Evolutionary conservation across 2,888 invertebrate species (phyloP).

Genomic region (Ditula angustiorana): DNA sequence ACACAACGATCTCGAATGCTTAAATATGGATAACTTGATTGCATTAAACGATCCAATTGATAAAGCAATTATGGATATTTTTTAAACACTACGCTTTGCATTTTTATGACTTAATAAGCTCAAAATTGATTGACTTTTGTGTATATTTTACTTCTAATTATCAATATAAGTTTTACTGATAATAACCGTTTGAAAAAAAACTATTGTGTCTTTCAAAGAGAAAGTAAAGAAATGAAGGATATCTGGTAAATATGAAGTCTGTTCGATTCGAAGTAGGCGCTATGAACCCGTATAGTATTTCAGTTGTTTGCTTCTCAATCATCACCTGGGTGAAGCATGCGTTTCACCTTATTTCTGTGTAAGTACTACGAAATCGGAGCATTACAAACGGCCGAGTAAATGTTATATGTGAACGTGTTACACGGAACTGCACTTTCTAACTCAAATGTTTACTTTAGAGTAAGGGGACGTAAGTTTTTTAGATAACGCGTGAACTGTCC

Average conservation of each 20-base stretch:
- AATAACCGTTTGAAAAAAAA: background rate
- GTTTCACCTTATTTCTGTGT: slow-evolving; percentile 56
- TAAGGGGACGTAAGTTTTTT: slow-evolving; percentile 72
- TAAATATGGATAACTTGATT: slow-evolving; percentile 7
- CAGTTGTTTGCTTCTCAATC: slow-evolving; percentile 62
- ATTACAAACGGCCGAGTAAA: slow-evolving; percentile 69
- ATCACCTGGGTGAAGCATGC: slow-evolving; percentile 48
- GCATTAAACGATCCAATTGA: slow-evolving; percentile 9
- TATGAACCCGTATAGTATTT: slow-evolving; percentile 22
- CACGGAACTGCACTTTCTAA: slow-evolving; percentile 85
- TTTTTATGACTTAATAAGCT: background rate
- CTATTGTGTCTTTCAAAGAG: background rate
- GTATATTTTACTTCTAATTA: no score
- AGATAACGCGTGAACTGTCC: slow-evolving; percentile 79
- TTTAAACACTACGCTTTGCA: background rate
- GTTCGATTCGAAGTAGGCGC: slow-evolving; percentile 23
- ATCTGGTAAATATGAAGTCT: background rate
- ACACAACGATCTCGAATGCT: slow-evolving; percentile 45
- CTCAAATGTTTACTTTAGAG: slow-evolving; percentile 79
- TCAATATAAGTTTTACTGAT: no score
- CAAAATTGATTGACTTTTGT: background rate
- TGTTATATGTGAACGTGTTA: slow-evolving; percentile 76
- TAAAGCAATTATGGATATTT: background rate
- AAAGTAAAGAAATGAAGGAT: background rate
- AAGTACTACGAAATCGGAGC: slow-evolving; percentile 72